Conservation (phyloP, 2,797 vertebrate species). For the Parauchenoglanis ngamensis region DNA sequence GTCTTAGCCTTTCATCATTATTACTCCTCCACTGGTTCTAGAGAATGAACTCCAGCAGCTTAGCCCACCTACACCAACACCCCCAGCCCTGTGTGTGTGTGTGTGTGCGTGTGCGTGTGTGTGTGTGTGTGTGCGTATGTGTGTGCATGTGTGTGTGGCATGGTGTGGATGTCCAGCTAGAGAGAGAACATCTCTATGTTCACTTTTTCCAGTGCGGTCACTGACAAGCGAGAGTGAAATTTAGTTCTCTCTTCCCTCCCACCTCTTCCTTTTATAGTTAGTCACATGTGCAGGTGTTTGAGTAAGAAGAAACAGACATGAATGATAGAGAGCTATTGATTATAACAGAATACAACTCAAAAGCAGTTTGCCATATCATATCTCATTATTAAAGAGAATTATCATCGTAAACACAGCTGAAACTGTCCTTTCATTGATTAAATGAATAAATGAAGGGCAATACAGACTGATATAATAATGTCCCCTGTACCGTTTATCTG, state of each 20-base stretch:
- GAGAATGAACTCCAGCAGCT: constrained; percentile 68
- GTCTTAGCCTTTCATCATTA: constrained; percentile 65
- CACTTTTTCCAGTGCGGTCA: constrained; percentile 4
- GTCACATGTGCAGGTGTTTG: neutral
- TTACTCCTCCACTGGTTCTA: constrained; percentile 70
- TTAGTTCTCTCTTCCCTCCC: neutral
- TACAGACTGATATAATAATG: neutral
- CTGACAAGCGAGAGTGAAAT: neutral
- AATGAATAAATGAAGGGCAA: neutral
- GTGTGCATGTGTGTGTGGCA: neutral
- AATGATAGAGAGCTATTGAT: neutral
- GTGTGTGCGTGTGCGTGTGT: neutral
- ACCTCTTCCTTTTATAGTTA: neutral
- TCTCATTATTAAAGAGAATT: neutral
- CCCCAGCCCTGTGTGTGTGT: constrained; percentile 45
- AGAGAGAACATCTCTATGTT: constrained; percentile 61
- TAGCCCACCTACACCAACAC: constrained; percentile 64
- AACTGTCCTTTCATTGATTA: neutral
- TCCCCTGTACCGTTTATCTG: neutral
- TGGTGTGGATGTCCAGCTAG: constrained; percentile 54
- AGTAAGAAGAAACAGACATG: neutral
- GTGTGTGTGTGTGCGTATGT: too few relatives aligned
- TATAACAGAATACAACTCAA: neutral
- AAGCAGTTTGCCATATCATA: neutral
- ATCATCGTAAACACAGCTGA: neutral